Percentiles rank a stretch among this genome's conserved stretches.
Conservation (phyloP, 2,888 invertebrate species). For the Coelinius sp. region DNA sequence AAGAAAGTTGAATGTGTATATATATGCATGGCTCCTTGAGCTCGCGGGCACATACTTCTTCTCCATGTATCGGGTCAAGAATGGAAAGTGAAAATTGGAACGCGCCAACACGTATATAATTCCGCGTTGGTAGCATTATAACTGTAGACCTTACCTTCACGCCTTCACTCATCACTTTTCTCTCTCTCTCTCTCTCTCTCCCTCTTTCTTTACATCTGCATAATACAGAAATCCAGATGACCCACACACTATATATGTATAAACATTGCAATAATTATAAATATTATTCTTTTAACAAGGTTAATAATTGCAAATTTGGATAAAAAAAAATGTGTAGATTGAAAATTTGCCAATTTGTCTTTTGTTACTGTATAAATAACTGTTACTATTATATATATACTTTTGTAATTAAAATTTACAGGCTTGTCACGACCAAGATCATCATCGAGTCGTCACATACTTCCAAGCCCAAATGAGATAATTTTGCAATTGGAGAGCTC, state of each 20-base stretch:
- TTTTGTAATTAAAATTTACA: too few species aligned
- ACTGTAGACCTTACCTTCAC: background rate
- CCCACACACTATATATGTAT: background rate
- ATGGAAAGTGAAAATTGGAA: conserved; percentile 67
- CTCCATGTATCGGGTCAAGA: conserved; percentile 46
- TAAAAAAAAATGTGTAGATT: too few species aligned
- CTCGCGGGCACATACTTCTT: conserved; percentile 33
- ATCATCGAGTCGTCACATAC: conserved; percentile 73
- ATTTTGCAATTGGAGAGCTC: conserved; percentile 74
- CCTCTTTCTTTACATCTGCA: background rate
- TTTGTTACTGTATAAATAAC: too few species aligned
- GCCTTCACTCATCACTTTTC: conserved; percentile 3
- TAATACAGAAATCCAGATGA: background rate
- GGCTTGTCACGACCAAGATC: conserved; percentile 72
- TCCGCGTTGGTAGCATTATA: conserved; percentile 10
- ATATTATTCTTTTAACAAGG: too few species aligned
- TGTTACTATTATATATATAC: too few species aligned
- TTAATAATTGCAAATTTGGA: too few species aligned
- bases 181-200: background rate
- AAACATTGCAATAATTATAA: too few species aligned
- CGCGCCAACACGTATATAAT: conserved; percentile 42
- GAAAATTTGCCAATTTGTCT: too few species aligned
- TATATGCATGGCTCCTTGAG: conserved; percentile 10
- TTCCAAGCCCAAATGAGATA: conserved; percentile 77
- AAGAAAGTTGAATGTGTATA: conserved; percentile 31